Conservation (phyloP, 2,113 vertebrate species). For the Pelecanus crispus region DNA sequence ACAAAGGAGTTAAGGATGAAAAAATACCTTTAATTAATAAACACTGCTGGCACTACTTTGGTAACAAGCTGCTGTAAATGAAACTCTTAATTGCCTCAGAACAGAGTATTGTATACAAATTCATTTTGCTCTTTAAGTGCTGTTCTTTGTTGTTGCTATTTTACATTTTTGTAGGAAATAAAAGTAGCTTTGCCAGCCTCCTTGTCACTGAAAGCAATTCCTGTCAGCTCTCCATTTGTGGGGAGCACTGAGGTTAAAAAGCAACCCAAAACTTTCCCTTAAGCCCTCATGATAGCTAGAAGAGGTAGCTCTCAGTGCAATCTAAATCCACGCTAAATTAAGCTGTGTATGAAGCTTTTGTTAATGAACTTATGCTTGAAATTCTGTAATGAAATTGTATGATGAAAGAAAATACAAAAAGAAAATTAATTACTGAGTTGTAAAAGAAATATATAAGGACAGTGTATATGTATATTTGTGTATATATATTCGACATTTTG, state of each 20-base stretch:
- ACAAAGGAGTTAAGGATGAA: constrained; percentile 38
- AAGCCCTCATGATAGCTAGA: background rate
- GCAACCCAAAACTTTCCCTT: background rate
- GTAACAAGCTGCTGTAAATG: constrained; percentile 60
- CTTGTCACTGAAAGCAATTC: background rate
- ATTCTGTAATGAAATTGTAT: background rate
- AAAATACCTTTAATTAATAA: constrained; percentile 69
- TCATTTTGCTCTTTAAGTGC: constrained; percentile 21
- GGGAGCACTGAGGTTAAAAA: background rate
- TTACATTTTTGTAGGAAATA: background rate
- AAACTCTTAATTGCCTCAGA: constrained; percentile 53
- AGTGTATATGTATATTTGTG: background rate
- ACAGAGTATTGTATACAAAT: constrained; percentile 34
- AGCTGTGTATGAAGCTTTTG: background rate
- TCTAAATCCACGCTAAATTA: background rate
- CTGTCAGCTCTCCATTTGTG: background rate
- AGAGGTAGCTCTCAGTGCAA: background rate
- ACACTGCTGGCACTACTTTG: constrained; percentile 42
- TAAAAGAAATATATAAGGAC: background rate
- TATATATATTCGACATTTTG: background rate
- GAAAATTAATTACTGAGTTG: background rate
- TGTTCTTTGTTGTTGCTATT: background rate
- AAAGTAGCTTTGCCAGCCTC: background rate
- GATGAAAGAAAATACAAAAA: background rate
- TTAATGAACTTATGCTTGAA: background rate